Conservation (phyloP, 2,797 vertebrate species). For the Enteromius trimaculatus region DNA sequence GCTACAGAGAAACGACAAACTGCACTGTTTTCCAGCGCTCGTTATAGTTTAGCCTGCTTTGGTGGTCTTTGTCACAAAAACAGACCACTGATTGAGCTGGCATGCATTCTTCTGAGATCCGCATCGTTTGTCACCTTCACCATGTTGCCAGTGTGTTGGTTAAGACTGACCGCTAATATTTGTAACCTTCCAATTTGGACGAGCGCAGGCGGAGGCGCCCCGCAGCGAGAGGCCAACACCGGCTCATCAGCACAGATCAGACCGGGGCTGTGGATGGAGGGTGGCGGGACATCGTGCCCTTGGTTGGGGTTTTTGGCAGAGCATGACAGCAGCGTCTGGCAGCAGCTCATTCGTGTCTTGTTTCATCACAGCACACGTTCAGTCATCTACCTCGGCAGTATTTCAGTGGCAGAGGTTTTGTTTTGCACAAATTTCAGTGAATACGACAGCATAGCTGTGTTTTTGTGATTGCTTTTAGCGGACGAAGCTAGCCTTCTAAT, state of each 20-base stretch:
- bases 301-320: constrained; percentile 75
- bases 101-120: not conserved
- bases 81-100: not conserved
- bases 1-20: not conserved
- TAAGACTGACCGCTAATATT: constrained; percentile 18
- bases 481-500: too few relatives aligned
- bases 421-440: not conserved
- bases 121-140: constrained; percentile 14
- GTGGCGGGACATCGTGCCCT: constrained; percentile 82
- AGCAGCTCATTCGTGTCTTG: constrained; percentile 16
- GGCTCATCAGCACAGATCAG: constrained; percentile 9
- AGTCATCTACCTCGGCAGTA: constrained; percentile 36
- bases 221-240: not conserved
- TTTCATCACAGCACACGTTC: constrained; percentile 22
- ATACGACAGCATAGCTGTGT: not conserved
- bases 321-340: constrained; percentile 48
- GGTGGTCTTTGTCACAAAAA: not conserved
- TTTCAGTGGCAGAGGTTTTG: constrained; percentile 28
- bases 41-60: not conserved
- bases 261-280: constrained; percentile 83
- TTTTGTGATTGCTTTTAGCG: not conserved
- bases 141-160: not conserved
- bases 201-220: not conserved
- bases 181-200: constrained; percentile 21
- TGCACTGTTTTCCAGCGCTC: not conserved